Conservation (phyloP, 2,888 invertebrate genomes). For the Monochamus alternatus region DNA sequence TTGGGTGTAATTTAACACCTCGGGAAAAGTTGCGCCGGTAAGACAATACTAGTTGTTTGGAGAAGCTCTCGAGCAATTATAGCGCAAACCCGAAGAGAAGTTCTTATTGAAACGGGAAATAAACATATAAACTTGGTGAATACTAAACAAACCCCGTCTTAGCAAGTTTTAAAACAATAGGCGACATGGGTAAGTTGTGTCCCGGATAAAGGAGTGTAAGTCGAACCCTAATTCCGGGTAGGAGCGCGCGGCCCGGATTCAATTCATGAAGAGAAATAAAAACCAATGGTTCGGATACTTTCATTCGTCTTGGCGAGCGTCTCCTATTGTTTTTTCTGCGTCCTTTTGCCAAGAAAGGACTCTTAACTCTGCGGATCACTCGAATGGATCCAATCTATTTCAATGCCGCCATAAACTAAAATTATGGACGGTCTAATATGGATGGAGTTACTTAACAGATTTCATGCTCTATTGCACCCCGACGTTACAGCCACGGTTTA, state of each 20-base stretch:
- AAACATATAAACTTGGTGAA: constrained; percentile 52
- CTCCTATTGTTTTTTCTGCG: constrained; percentile 63
- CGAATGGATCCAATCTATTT: constrained; percentile 68
- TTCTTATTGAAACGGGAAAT: constrained; percentile 52
- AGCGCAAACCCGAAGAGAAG: constrained; percentile 52
- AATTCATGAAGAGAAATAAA: constrained; percentile 69
- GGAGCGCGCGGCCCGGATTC: constrained; percentile 60
- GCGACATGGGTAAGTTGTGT: constrained; percentile 28
- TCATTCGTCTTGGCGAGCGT: constrained; percentile 61
- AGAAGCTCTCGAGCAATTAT: constrained; percentile 54
- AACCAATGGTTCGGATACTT: constrained; percentile 68
- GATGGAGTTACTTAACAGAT: constrained; percentile 65
- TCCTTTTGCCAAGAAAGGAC: constrained; percentile 61
- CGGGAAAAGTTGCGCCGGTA: constrained; percentile 42
- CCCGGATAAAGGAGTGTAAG: constrained; percentile 38
- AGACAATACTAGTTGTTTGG: constrained; percentile 52
- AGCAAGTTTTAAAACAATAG: constrained; percentile 48
- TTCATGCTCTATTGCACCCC: constrained; percentile 56
- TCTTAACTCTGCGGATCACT: constrained; percentile 67
- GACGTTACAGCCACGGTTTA: constrained; percentile 36
- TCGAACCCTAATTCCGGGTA: constrained; percentile 55
- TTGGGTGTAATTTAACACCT: constrained; percentile 47
- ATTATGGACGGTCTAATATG: constrained; percentile 67
- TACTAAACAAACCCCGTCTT: constrained; percentile 47
- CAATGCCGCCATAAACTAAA: constrained; percentile 66